Conservation (phyloP, 2,797 vertebrate genomes). For the Gambelia wislizenii region DNA sequence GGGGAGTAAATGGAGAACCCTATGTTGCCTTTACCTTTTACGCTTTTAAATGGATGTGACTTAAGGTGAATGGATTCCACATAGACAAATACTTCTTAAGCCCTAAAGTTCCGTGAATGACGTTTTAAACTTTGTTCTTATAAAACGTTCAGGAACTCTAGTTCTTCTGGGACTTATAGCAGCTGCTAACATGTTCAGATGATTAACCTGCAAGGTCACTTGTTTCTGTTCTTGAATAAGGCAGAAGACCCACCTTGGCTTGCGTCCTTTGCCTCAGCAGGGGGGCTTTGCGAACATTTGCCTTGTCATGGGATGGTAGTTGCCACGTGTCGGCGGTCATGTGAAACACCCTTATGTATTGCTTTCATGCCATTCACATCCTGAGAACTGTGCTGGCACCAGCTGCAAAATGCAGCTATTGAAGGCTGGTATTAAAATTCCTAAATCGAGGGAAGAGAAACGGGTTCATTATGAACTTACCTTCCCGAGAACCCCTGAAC, state of each 20-base stretch:
- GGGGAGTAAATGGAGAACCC: not conserved
- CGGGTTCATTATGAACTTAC: not conserved
- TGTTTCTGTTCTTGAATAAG: not conserved
- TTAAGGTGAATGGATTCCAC: not conserved
- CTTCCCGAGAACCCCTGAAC: not conserved
- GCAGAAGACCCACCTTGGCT: fast-evolving
- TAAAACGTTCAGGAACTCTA: fast-evolving
- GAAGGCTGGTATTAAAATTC: not conserved
- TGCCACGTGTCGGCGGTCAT: not conserved
- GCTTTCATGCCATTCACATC: fast-evolving
- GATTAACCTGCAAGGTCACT: not conserved
- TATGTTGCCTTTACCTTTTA: fast-evolving
- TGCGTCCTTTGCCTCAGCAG: fast-evolving
- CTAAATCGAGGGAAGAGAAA: not conserved
- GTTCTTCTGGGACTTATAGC: not conserved
- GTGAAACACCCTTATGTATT: not conserved
- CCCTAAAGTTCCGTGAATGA: not conserved
- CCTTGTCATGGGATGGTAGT: not conserved
- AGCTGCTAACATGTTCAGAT: not conserved
- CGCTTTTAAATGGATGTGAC: fast-evolving
- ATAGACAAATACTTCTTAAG: not conserved
- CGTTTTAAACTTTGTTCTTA: not conserved
- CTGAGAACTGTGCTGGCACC: not conserved
- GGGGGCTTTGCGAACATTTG: not conserved
- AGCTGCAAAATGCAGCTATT: not conserved